Base-by-base conservation (phyloP, 2,888 invertebrate species). In the Aporophyla nigra region DNA sequence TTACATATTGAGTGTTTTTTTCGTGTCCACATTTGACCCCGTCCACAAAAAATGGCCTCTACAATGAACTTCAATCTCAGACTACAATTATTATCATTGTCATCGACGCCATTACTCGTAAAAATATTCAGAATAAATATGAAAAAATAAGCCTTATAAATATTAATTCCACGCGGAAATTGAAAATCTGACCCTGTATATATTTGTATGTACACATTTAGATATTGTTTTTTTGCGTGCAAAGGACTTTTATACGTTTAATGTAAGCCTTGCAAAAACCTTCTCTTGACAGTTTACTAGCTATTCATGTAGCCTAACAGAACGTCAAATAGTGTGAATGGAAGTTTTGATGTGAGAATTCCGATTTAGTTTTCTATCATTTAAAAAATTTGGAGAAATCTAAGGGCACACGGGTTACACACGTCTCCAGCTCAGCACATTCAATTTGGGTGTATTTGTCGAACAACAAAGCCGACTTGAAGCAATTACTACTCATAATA, bases 41-140 rank as follows among this genome's bases (percentile, higher is more conserved):
- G 16, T 16, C 10, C 14, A 43, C 16, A 81, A 58, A 75, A 67
- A 68, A 53, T 33, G 1, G 21, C 77, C 59, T 82, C 54, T n/a
- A 53, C 33, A 70, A n/a, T 61, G 16, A 56, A 82, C 77, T 61
- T 43, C 43, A 51, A 16, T 9, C 49, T 67, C 51, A 40, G 33
- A 65, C 9, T 27, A 54, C 53, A 66, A 49, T 72, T 74, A 77
- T 63, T 69, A 43, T 51, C 54, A 76, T 69, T 69, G 43, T 59
- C 51, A 71, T 63, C 40, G 40, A 58, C 9, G n/a, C 53, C 62
- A 76, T 82, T 80, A 78, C 21, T 63, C 10, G 46, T 69, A n/a
- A 83, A 81, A 83, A 81, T 63, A 77, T 59, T 71, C 33, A 19
- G 33, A 54, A 33, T 46, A 77, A 83, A 71, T 77, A 79, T 63